A percentile compares a stretch with the other conserved stretches of the same genome.
Evolutionary conservation across 2,113 vertebrate genomes (phyloP).

Genomic region (Myotis brandtii): DNA sequence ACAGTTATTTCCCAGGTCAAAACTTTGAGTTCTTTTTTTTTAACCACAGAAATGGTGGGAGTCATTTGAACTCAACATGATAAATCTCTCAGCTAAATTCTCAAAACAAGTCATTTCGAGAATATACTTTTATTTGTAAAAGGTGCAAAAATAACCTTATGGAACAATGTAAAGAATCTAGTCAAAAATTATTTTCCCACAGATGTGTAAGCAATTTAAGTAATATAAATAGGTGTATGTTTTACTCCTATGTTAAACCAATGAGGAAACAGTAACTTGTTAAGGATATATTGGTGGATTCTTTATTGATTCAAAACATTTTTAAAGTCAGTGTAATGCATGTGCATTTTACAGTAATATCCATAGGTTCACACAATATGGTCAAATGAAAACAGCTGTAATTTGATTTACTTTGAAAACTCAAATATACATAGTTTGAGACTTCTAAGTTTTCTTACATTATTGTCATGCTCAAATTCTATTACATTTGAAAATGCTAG

Average conservation of each 20-base stretch:
- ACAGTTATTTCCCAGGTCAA: background rate
- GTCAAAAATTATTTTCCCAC: constrained; percentile 59
- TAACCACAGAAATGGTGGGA: background rate
- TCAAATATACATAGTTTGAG: background rate
- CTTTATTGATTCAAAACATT: constrained; percentile 74
- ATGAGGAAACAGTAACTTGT: constrained; percentile 68
- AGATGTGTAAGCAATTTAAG: constrained; percentile 57
- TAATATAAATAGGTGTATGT: constrained; percentile 44
- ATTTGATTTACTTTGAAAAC: constrained; percentile 71
- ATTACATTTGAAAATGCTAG: constrained; percentile 63
- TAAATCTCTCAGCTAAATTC: constrained; percentile 65
- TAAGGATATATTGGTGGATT: constrained; percentile 63
- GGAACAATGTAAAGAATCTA: constrained; percentile 63
- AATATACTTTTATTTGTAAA: constrained; percentile 82
- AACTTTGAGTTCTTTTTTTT: background rate
- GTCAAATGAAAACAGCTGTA: constrained; percentile 65
- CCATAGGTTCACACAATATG: constrained; percentile 60
- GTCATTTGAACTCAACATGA: constrained; percentile 35
- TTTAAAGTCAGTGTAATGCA: constrained; percentile 69
- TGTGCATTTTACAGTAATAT: constrained; percentile 72
- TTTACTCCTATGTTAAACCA: constrained; percentile 30
- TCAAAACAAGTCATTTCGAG: constrained; percentile 74
- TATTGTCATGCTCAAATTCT: constrained; percentile 75
- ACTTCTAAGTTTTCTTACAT: constrained; percentile 64
- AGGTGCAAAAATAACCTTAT: constrained; percentile 72